Percentiles rank a stretch among this genome's conserved stretches.
Evolutionary conservation across 2,888 invertebrate species (phyloP).

Genomic region (Amblyteles armatorius): DNA sequence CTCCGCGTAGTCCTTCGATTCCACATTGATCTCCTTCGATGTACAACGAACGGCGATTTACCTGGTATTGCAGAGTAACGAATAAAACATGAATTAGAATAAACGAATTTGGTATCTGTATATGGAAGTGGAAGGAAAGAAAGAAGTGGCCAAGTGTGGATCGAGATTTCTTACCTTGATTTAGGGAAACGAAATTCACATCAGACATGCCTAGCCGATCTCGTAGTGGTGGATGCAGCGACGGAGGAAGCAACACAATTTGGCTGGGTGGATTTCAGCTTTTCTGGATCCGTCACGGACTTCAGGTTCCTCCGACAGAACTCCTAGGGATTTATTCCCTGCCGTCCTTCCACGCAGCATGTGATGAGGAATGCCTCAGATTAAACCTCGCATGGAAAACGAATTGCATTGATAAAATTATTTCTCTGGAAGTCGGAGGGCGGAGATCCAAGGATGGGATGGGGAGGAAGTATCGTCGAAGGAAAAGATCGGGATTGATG

Average conservation of each 20-base stretch:
- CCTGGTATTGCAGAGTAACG: background rate
- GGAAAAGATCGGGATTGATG: background rate
- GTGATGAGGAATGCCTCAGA: background rate
- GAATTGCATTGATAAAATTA: background rate
- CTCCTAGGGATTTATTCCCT: background rate
- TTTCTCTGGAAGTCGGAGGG: background rate
- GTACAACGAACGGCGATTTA: background rate
- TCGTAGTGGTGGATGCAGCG: background rate
- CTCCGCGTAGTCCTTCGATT: background rate
- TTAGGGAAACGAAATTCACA: background rate
- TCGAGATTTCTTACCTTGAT: background rate
- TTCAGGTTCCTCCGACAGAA: background rate
- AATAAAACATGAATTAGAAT: background rate
- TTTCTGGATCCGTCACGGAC: background rate
- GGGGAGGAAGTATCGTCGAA: background rate
- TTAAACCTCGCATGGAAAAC: background rate
- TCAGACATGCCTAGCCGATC: background rate
- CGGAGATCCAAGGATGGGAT: background rate
- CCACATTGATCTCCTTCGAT: background rate
- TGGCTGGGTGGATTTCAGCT: background rate
- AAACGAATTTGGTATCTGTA: background rate
- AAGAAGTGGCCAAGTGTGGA: background rate
- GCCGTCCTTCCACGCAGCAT: background rate
- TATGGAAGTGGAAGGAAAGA: background rate
- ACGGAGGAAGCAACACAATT: background rate